phyloP scores from a whole-genome alignment of 2,888 invertebrate genomes.

The Cheilosia urbana region DNA sequence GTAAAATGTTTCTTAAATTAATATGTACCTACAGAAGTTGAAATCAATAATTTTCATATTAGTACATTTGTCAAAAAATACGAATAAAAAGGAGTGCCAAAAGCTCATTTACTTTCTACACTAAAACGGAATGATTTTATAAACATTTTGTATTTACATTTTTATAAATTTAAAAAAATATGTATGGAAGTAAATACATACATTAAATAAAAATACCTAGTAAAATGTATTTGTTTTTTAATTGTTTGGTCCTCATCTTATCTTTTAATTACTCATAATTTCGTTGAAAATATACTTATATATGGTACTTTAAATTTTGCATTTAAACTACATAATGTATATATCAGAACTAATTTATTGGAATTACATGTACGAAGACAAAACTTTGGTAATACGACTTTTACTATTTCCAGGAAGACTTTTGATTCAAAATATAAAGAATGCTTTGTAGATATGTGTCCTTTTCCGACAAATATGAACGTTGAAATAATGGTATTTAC shows the following conservation, averaged over 20 bases:
- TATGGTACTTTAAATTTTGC: background rate
- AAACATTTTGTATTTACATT: background rate
- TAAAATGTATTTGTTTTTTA: background rate
- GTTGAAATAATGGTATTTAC: conserved; percentile 27
- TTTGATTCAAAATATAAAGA: conserved; percentile 60
- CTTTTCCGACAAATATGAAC: conserved; percentile 8
- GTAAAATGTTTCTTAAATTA: too few relatives aligned
- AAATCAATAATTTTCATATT: background rate
- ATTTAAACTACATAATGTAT: too few relatives aligned
- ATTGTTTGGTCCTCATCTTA: background rate
- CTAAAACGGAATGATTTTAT: background rate
- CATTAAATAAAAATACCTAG: too few relatives aligned
- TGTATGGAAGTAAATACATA: background rate
- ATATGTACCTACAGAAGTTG: too few relatives aligned
- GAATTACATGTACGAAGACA: conserved; percentile 1
- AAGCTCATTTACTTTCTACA: background rate
- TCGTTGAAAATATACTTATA: background rate
- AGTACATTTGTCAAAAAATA: background rate
- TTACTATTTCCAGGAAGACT: conserved; percentile 63
- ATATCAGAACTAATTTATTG: background rate
- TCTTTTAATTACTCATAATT: background rate
- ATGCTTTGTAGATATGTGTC: conserved; percentile 31
- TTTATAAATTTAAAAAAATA: background rate
- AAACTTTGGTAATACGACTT: conserved; percentile 3
- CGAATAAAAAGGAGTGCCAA: background rate